phyloP scores from a whole-genome alignment of 2,888 invertebrate species.

The Fragum whitleyi region DNA sequence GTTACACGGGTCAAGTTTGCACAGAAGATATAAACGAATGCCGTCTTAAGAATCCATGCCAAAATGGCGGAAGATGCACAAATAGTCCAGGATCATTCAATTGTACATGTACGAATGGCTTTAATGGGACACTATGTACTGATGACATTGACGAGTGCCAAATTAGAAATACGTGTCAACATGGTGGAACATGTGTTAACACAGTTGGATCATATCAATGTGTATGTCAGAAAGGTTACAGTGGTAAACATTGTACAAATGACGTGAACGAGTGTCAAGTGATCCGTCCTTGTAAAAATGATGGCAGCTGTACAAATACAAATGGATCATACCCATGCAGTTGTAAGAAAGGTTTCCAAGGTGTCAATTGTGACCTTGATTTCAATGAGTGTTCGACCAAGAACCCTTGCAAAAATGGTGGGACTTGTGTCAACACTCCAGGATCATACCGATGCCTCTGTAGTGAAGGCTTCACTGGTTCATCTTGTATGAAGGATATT shows the following conservation, averaged over 20 bases:
- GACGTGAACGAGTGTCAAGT: conserved; percentile 36
- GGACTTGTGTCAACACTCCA: not conserved
- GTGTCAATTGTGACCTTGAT: not conserved
- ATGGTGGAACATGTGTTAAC: conserved; percentile 21
- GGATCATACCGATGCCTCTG: not conserved
- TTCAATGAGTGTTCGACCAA: not conserved
- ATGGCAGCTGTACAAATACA: conserved; percentile 29
- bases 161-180: conserved; percentile 26
- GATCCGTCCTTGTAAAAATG: conserved; percentile 43
- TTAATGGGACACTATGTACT: not conserved
- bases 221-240: not conserved
- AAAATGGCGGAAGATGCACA: not conserved
- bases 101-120: not conserved
- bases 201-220: not conserved
- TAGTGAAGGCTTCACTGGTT: not conserved
- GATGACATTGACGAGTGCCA: conserved; percentile 2
- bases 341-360: conserved; percentile 19
- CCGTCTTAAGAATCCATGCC: not conserved
- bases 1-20: conserved; percentile 62
- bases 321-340: conserved; percentile 37
- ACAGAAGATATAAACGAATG: conserved; percentile 65
- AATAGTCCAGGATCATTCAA: not conserved
- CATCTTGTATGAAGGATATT: not conserved
- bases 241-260: not conserved
- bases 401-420: not conserved